Base-by-base conservation (phyloP, 2,113 vertebrate genomes). In the Poicephalus meyeri region DNA sequence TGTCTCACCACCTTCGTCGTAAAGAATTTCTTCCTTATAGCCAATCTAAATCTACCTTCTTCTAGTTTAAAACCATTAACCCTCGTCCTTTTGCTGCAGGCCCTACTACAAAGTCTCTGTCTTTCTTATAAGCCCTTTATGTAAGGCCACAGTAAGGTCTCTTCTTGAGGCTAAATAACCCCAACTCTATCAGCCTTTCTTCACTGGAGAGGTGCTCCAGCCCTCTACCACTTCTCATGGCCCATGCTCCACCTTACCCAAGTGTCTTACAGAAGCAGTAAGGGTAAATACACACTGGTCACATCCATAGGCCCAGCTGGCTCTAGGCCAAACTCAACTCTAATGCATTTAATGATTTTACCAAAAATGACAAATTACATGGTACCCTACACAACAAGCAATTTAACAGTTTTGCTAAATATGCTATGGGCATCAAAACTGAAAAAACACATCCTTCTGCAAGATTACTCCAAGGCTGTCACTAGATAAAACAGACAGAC, bases 341-440 rank as follows among this genome's bases (percentile, higher is more conserved):
- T 58, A 53, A 58, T 94, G 29, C 10, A 29, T 25, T 42, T 41
- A 70, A 80, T 50, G 12, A 63, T 35, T 86, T 86, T 64, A 85
- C 11, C 13, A 49, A 76, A 69, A 85, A 63, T 33, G 46, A 20
- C 18, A 63, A 37, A 37, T 73, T 35, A 82, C 28, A 66, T 24
- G 42, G 52, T 29, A 37, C 35, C 17, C 47, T 16, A n/a, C 18
- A 37, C 16, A 56, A 71, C 1, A 6, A 72, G 16, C 24, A 47
- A 73, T 28, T 86, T 88, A 58, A 86, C 56, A 88, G 19, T 50
- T 88, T 50, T 64, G 33, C 20, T 46, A 61, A 60, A 50, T 46
- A 58, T 1, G 0, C 55, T 28, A 11, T 2, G 31, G 28, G 47
- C 46, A 35, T 5, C 1, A 0, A 9, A 44, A 87, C 24, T 37